phyloP scores from a whole-genome alignment of 2,113 vertebrate species.

The Chinchilla lanigera region DNA sequence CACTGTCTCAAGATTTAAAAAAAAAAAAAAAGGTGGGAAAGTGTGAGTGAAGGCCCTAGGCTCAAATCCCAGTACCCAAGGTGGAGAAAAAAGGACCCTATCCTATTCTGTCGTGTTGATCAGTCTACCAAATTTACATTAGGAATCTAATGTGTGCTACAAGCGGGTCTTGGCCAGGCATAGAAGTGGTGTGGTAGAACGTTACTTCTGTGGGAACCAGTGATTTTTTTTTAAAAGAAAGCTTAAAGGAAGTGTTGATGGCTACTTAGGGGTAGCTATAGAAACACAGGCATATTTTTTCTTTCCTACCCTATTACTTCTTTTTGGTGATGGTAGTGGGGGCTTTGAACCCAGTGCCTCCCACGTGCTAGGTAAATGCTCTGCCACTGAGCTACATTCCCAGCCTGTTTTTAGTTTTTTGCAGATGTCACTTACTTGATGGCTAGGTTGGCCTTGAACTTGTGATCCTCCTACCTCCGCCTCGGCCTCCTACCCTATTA shows the following conservation, averaged over 20 bases:
- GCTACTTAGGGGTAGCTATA: neutral
- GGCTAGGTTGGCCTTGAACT: neutral
- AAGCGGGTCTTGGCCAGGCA: neutral
- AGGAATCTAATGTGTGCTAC: neutral
- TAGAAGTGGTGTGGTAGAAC: neutral
- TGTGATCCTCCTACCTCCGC: neutral
- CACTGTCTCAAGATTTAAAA: neutral
- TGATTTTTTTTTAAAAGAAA: slow-evolving; percentile 50
- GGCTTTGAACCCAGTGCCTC: neutral
- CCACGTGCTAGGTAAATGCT: neutral
- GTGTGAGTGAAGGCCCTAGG: no score
- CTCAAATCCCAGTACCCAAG: neutral
- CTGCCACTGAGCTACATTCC: neutral
- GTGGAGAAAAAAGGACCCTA: neutral
- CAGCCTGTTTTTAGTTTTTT: neutral
- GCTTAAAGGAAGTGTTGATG: neutral
- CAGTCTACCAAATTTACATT: neutral
- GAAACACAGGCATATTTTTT: neutral
- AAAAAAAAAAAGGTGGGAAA: neutral
- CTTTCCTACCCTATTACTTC: neutral
- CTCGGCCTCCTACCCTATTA: neutral
- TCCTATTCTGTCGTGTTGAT: neutral
- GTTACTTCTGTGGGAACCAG: neutral
- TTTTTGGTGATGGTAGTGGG: neutral
- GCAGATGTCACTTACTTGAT: neutral